These are phyloP conservation scores for Lacerta agilis DNA, from an alignment of 2,797 vertebrate genomes.

Conservation along the genomic window DNA sequence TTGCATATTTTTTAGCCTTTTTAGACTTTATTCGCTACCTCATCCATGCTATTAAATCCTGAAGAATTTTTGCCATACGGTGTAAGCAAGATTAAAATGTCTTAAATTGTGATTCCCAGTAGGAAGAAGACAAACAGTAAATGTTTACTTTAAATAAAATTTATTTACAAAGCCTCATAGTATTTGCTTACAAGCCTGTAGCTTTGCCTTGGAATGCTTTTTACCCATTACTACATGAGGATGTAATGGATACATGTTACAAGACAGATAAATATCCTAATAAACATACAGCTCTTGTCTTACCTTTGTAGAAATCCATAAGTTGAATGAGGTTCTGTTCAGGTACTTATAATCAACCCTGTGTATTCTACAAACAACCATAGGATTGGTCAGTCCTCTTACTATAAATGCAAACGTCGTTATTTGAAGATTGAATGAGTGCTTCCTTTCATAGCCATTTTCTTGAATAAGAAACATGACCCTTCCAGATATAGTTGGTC, in stretches of 20 bases:
- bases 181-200: conserved; percentile 62
- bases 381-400: background rate
- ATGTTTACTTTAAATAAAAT: conserved; percentile 52
- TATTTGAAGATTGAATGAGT: background rate
- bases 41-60: conserved; percentile 47
- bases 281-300: background rate
- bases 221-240: conserved; percentile 56
- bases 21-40: conserved; percentile 55
- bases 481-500: background rate
- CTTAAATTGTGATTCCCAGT: conserved; percentile 39
- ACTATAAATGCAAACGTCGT: background rate
- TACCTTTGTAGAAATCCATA: background rate
- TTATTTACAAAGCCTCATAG: conserved; percentile 62
- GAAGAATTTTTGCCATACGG: conserved; percentile 52
- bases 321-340: conserved; percentile 1
- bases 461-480: background rate
- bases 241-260: conserved; percentile 64
- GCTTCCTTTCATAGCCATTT: background rate
- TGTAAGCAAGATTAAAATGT: conserved; percentile 47
- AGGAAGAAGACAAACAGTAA: conserved; percentile 55
- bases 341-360: background rate
- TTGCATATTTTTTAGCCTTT: conserved; percentile 65
- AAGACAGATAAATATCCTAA: conserved; percentile 63
- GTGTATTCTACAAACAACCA: background rate
- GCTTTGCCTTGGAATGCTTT: conserved; percentile 65